These are phyloP conservation scores for Hypotaenidia philippensis DNA, from an alignment of 2,797 vertebrate species.

Conservation along the genomic window DNA sequence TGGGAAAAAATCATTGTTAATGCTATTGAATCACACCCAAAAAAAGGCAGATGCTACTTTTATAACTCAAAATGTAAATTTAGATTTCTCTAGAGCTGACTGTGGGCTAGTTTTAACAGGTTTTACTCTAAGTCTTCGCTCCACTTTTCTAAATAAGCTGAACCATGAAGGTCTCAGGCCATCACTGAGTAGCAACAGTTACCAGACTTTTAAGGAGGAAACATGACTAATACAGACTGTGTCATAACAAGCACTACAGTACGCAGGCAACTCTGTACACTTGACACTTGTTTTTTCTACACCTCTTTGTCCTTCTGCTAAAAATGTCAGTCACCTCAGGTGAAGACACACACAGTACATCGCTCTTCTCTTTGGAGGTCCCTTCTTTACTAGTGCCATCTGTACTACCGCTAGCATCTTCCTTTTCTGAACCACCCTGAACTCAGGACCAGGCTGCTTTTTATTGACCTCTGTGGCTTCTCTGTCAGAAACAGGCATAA, in stretches of 20 bases:
- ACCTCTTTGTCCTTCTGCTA: not conserved
- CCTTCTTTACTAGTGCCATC: not conserved
- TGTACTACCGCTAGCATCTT: not conserved
- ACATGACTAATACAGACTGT: fast-evolving
- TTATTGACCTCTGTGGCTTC: not conserved
- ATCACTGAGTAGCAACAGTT: not conserved
- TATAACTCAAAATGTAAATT: not conserved
- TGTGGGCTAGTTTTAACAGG: not conserved
- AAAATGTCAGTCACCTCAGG: not conserved
- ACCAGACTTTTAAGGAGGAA: not conserved
- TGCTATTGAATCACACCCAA: not conserved
- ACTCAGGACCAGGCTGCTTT: not conserved
- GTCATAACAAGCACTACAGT: not conserved
- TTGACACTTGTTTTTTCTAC: not conserved
- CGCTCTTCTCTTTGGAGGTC: not conserved
- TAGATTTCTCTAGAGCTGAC: not conserved
- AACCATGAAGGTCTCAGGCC: not conserved
- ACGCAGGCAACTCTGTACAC: not conserved
- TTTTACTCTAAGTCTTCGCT: not conserved
- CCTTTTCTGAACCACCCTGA: not conserved
- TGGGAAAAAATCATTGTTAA: not conserved
- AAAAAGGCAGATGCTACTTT: not conserved
- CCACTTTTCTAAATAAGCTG: not conserved
- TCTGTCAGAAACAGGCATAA: not conserved
- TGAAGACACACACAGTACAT: not conserved